These are phyloP conservation scores for Diploscapter pachys DNA, from an alignment of 1,140 invertebrate species.

Conservation along the genomic window DNA sequence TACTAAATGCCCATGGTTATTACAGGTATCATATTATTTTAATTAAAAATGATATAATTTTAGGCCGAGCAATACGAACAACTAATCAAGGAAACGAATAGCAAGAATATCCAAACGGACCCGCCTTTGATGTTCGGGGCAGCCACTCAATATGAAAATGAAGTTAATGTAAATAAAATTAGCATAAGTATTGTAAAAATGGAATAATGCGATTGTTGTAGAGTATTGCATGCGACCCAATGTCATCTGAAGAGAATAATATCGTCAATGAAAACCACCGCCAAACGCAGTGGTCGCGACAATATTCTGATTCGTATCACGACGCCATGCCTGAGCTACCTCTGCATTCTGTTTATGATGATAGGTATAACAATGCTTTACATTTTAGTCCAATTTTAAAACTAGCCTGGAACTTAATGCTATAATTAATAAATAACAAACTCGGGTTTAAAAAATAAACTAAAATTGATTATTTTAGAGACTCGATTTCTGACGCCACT, in stretches of 20 bases:
- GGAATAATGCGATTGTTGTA: neutral
- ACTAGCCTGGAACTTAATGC: too few species aligned
- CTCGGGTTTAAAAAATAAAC: constrained; percentile 3
- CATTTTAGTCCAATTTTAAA: too few species aligned
- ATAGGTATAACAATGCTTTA: too few species aligned
- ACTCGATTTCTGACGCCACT: constrained; percentile 55
- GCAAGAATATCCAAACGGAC: constrained; percentile 54
- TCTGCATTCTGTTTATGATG: too few species aligned
- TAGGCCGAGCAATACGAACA: constrained; percentile 44
- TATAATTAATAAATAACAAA: neutral
- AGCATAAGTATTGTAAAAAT: neutral
- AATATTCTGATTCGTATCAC: constrained; percentile 3
- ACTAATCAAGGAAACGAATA: constrained; percentile 42
- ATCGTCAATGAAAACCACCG: constrained; percentile 7
- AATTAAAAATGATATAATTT: constrained; percentile 31
- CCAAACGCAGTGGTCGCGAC: constrained; percentile 27
- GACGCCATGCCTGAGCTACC: neutral
- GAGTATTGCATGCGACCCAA: constrained; percentile 36
- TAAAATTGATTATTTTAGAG: constrained; percentile 22
- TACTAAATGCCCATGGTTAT: neutral
- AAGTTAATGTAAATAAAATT: constrained; percentile 6
- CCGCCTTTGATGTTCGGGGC: constrained; percentile 1
- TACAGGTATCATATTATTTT: neutral
- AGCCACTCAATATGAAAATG: constrained; percentile 14
- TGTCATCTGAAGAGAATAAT: constrained; percentile 8